Base-by-base conservation (phyloP, 2,113 vertebrate species). In the Dicaeum eximium region DNA sequence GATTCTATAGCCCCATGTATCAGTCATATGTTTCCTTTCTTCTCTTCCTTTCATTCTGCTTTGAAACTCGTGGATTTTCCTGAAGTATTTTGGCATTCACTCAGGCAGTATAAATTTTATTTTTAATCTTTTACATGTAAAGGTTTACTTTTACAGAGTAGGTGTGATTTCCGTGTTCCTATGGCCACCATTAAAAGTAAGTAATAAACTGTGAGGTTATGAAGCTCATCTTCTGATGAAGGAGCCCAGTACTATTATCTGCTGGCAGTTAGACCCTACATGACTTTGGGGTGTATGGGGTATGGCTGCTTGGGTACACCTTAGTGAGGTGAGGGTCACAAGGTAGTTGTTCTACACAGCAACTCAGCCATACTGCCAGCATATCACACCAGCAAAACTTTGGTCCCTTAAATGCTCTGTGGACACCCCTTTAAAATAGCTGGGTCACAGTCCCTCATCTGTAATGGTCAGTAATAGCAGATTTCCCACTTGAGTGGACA, bases 191-290 rank as follows among this genome's bases (percentile, higher is more conserved):
- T 80, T 83, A 61, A 17, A 85, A 79, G 22, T 30, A 31, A 48
- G 14, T 66, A 23, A 48, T 75, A 38, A 38, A 38, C 38, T 38
- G 38, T 38, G 38, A 38, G 38, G 38, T 38, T 38, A 38, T 38
- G 38, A 38, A 38, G 38, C 38, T 38, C 12, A 0, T 35, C 20
- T 82, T 64, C 71, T 82, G 42, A 7, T 65, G 62, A 51, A 82
- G 57, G 15, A 83, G 38, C 50, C 12, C 50, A 60, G 4, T 44
- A 7, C 11, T 64, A 1, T 33, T 86, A 12, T 9, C 24, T 72
- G 20, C 45, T 67, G 53, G 5, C 45, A 61, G 0, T 40, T n/a
- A 66, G 27, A 44, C 19, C 28, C n/a, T 67, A 0, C 10, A 1
- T 84, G 73, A 15, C 28, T 87, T 89, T 70, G 15, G 33, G 18